Evolutionary conservation across 2,888 invertebrate species (phyloP).

Genomic region (Cephalotes varians): DNA sequence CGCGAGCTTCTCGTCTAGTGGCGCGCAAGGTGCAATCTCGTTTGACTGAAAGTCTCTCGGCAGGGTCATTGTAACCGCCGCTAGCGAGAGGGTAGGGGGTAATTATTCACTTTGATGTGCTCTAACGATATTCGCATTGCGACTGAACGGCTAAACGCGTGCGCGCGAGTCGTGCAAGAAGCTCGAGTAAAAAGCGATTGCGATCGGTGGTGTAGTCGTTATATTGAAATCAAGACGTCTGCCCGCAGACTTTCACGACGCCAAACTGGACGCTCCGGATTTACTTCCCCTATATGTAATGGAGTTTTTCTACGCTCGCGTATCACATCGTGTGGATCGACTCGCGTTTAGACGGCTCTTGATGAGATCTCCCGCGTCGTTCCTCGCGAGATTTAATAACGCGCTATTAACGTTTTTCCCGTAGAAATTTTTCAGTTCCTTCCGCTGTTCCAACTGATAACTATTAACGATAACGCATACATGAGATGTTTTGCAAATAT

Average conservation of each 20-base stretch:
- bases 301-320: constrained; percentile 20
- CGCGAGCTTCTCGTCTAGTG: constrained; percentile 33
- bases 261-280: constrained; percentile 41
- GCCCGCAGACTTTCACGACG: constrained; percentile 20
- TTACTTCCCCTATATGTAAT: constrained; percentile 9
- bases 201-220: constrained; percentile 51
- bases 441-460: neutral
- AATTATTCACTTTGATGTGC: constrained; percentile 34
- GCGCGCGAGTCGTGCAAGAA: constrained; percentile 36
- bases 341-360: constrained; percentile 22
- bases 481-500: neutral
- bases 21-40: constrained; percentile 34
- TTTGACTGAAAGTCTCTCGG: constrained; percentile 20
- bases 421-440: neutral
- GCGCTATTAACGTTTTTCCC: constrained; percentile 25
- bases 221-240: constrained; percentile 58
- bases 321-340: constrained; percentile 26
- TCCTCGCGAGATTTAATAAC: constrained; percentile 39
- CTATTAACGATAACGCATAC: constrained; percentile 5
- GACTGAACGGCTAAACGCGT: constrained; percentile 1
- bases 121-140: constrained; percentile 11
- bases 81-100: neutral
- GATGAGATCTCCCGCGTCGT: constrained; percentile 47
- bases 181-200: constrained; percentile 43
- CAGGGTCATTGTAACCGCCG: constrained; percentile 11